Evolutionary conservation across 35 echinoderm and acorn worm species (phyloP).

Genomic region (Acanthaster planci): DNA sequence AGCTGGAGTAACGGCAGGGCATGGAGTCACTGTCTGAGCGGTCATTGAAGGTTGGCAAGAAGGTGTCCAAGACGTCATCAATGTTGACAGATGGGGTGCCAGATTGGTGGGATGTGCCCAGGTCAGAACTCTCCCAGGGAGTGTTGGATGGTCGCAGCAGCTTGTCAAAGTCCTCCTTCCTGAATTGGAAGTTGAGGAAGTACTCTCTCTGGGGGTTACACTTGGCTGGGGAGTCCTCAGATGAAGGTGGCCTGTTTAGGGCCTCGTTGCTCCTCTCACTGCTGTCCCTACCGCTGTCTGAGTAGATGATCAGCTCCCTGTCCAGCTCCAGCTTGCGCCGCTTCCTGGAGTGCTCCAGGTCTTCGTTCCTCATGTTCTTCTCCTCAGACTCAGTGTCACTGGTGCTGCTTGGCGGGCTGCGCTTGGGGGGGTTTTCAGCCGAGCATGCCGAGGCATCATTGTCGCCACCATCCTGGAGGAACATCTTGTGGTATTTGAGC

Average conservation of each 20-base stretch:
- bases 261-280: not conserved
- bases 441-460: not conserved
- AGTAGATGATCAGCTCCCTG: not conserved
- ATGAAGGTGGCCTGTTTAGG: not conserved
- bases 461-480: not conserved
- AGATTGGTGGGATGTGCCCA: slow-evolving; percentile 34
- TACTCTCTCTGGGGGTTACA: not conserved
- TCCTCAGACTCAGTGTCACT: not conserved
- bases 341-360: slow-evolving; percentile 4
- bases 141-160: not conserved
- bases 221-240: not conserved
- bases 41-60: slow-evolving; percentile 21
- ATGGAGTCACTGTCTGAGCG: slow-evolving; percentile 1
- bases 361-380: not conserved
- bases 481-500: slow-evolving; percentile 40
- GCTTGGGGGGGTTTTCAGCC: not conserved
- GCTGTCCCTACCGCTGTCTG: not conserved
- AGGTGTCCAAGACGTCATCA: slow-evolving; percentile 54
- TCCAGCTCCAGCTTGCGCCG: not conserved
- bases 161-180: slow-evolving; percentile 19
- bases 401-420: not conserved
- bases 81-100: slow-evolving; percentile 44
- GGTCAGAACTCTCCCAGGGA: slow-evolving; percentile 46
- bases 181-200: not conserved
- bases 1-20: slow-evolving; percentile 37